Percentiles rank a stretch among this genome's conserved stretches.
phyloP scores from a whole-genome alignment of 1,140 invertebrate genomes.

The Drosophila mauritiana region DNA sequence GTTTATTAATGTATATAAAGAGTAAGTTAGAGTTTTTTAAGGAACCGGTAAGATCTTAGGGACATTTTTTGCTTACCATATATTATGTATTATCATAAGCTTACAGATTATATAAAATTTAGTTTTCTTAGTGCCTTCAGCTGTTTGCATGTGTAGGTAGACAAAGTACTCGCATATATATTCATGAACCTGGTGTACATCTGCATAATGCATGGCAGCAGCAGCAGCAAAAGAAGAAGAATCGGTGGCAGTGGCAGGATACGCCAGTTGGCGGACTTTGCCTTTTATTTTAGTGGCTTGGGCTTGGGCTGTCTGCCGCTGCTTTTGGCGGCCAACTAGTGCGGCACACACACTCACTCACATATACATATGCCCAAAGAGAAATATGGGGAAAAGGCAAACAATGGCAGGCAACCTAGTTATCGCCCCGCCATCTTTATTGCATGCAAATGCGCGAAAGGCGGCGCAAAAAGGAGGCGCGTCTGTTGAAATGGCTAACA shows the following conservation, averaged over 20 bases:
- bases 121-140: conserved; percentile 8
- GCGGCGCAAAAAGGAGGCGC: conserved; percentile 66
- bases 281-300: conserved; percentile 76
- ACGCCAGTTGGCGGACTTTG: conserved; percentile 71
- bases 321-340: conserved; percentile 63
- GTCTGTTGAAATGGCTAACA: conserved; percentile 75
- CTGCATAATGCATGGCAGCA: conserved; percentile 77
- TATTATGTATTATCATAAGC: no score
- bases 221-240: conserved; percentile 29
- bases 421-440: conserved; percentile 81
- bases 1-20: background rate
- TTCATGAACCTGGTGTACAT: conserved; percentile 81
- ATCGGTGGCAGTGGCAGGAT: conserved; percentile 64
- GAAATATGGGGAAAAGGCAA: conserved; percentile 74
- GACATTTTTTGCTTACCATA: no score
- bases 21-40: no score
- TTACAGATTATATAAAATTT: background rate
- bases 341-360: conserved; percentile 34
- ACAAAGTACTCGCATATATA: conserved; percentile 78
- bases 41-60: no score
- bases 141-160: conserved; percentile 23
- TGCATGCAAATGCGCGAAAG: conserved; percentile 82
- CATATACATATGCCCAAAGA: conserved; percentile 8
- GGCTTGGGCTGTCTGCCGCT: conserved; percentile 51
- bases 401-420: conserved; percentile 80